Evolutionary conservation across 1,140 invertebrate species (phyloP).

Genomic region (Halictus rubicundus): DNA sequence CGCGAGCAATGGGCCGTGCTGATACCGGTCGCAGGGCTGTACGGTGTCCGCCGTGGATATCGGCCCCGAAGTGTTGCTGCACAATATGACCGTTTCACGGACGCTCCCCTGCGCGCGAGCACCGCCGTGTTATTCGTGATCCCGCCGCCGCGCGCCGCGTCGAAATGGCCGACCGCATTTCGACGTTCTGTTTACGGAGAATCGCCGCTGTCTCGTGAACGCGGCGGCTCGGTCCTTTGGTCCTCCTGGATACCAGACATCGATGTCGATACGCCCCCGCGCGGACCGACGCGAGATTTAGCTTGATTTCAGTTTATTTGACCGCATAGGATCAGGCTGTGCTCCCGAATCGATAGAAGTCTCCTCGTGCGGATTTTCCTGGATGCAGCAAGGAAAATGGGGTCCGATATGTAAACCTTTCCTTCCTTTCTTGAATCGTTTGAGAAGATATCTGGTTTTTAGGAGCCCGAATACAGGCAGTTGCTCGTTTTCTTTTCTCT

Average conservation of each 20-base stretch:
- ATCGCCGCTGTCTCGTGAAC: slow-evolving; percentile 6
- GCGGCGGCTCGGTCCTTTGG: background rate
- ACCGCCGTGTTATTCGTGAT: slow-evolving; percentile 27
- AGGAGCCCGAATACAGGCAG: no score
- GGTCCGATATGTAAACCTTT: no score
- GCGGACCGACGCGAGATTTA: background rate
- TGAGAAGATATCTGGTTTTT: no score
- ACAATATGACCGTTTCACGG: slow-evolving; percentile 40
- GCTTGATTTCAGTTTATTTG: slow-evolving; percentile 1
- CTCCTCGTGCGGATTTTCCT: background rate
- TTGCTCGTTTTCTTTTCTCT: no score
- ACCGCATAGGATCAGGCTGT: background rate
- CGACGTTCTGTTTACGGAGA: slow-evolving; percentile 21
- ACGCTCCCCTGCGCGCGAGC: background rate
- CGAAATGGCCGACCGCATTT: slow-evolving; percentile 35
- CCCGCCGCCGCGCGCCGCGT: background rate
- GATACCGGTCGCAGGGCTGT: slow-evolving; percentile 64
- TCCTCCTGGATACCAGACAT: slow-evolving; percentile 1
- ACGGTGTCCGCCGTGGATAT: slow-evolving; percentile 53
- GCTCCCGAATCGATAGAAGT: background rate
- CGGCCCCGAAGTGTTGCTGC: slow-evolving; percentile 50
- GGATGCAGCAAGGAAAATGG: no score
- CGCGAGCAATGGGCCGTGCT: slow-evolving; percentile 80
- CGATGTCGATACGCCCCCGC: background rate
- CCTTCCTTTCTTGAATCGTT: no score